Conservation (phyloP, 2,113 vertebrate genomes). For the Apaloderma vittatum region DNA sequence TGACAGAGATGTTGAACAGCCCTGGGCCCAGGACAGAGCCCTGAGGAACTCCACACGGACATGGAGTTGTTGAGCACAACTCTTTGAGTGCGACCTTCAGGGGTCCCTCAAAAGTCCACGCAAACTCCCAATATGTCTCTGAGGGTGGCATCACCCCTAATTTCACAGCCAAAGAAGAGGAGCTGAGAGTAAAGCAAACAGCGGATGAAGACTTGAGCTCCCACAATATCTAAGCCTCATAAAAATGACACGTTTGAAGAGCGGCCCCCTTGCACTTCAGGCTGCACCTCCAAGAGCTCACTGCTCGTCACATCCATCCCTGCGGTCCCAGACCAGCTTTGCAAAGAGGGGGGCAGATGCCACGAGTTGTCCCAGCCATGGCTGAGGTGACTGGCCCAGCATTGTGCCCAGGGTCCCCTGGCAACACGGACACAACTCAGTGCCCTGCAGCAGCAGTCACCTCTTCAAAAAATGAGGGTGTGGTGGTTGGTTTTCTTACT, state of each 20-base stretch:
- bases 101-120: not conserved
- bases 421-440: not conserved
- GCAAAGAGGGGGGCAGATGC: not conserved
- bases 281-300: not conserved
- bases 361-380: not conserved
- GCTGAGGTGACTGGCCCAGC: rapidly evolving
- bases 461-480: not conserved
- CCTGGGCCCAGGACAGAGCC: too few species aligned
- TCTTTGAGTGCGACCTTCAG: too few species aligned
- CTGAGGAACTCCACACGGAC: too few species aligned
- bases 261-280: not conserved
- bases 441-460: not conserved
- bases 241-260: not conserved
- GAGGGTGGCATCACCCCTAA: not conserved
- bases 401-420: not conserved
- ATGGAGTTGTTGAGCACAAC: too few species aligned
- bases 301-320: not conserved
- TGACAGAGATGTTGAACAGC: too few species aligned
- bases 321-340: not conserved
- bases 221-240: not conserved
- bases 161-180: not conserved
- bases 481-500: rapidly evolving
- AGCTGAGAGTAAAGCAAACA: not conserved
- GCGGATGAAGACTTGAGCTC: not conserved
- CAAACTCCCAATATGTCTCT: not conserved